phyloP scores from a whole-genome alignment of 2,797 vertebrate genomes.

The Thunnus albacares region DNA sequence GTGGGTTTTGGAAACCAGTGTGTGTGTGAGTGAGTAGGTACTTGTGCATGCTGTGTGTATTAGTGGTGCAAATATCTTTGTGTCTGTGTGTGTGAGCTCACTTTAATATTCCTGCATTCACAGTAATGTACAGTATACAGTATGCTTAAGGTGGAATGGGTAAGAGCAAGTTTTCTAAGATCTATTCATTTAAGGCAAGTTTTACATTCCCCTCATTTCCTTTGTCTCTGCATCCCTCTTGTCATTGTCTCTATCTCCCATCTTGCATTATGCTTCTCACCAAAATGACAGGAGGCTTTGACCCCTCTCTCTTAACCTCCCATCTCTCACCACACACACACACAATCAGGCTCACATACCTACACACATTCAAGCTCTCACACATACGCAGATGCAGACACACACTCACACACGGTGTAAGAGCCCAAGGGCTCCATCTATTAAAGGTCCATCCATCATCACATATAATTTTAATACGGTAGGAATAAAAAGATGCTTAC shows the following conservation, averaged over 20 bases:
- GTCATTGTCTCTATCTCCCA: slow-evolving; percentile 15
- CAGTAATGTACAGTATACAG: background rate
- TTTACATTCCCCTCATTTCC: slow-evolving; percentile 7
- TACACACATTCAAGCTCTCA: background rate
- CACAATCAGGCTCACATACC: background rate
- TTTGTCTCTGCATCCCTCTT: slow-evolving; percentile 5
- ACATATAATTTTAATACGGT: slow-evolving; percentile 78
- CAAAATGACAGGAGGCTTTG: slow-evolving; percentile 60
- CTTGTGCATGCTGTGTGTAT: slow-evolving; percentile 32
- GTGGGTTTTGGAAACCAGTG: slow-evolving; percentile 70
- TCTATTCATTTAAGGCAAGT: slow-evolving; percentile 32
- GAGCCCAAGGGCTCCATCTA: slow-evolving; percentile 68
- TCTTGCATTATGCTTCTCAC: slow-evolving; percentile 31
- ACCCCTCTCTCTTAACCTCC: slow-evolving; percentile 31
- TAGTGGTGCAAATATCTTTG: slow-evolving; percentile 27
- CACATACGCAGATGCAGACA: slow-evolving; percentile 6
- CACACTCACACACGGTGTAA: slow-evolving; percentile 37
- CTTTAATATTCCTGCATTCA: slow-evolving; percentile 11
- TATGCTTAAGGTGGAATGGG: slow-evolving; percentile 18
- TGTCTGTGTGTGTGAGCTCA: slow-evolving; percentile 28
- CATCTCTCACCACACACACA: slow-evolving; percentile 7
- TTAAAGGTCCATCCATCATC: slow-evolving; percentile 79
- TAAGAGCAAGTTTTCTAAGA: slow-evolving; percentile 30
- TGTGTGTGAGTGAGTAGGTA: slow-evolving; percentile 28
- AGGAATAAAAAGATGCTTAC: slow-evolving; percentile 76